Conservation (phyloP, 2,888 invertebrate genomes). For the Volucella inanis region DNA sequence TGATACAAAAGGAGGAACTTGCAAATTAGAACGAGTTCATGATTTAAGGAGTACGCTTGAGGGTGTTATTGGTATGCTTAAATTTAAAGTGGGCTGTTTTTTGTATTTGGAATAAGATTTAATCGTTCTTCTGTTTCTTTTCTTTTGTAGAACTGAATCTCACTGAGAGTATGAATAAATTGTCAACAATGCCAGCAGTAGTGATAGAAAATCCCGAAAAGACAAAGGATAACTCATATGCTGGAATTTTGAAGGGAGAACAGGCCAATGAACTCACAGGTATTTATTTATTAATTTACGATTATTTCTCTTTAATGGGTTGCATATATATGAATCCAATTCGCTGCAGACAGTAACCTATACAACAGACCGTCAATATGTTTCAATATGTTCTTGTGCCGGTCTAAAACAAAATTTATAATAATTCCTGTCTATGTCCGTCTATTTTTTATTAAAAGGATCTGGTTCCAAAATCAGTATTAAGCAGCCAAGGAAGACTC, state of each 20-base stretch:
- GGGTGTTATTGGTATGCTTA: conserved; percentile 80
- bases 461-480: no score
- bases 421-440: no score
- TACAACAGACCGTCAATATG: no score
- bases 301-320: neutral
- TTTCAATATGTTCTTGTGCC: no score
- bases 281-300: conserved; percentile 84
- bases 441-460: no score
- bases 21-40: conserved; percentile 81
- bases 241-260: conserved; percentile 94
- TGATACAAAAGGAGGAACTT: conserved; percentile 80
- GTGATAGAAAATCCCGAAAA: conserved; percentile 80
- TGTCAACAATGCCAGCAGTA: conserved; percentile 78
- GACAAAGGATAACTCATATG: conserved; percentile 86
- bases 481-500: no score
- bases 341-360: no score
- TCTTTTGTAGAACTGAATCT: conserved; percentile 78
- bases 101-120: no score
- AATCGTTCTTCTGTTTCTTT: neutral
- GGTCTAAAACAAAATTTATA: no score
- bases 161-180: conserved; percentile 78
- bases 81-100: no score
- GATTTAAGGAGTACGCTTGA: conserved; percentile 81
- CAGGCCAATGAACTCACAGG: conserved; percentile 92
- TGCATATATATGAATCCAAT: neutral